Conservation (phyloP, 2,888 invertebrate genomes). For the Coenonympha arcania region DNA sequence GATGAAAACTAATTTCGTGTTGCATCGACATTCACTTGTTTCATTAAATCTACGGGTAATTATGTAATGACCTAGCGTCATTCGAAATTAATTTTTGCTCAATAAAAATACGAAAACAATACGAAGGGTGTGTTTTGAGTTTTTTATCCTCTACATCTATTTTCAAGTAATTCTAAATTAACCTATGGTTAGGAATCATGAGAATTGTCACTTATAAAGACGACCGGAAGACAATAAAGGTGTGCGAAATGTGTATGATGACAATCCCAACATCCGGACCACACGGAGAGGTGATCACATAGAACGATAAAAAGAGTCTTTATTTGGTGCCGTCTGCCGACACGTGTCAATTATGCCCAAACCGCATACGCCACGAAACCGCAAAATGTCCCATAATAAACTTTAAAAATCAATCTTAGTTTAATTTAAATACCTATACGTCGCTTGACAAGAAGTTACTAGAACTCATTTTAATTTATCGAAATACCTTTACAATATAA, state of each 20-base stretch:
- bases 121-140: too few relatives aligned
- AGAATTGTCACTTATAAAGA: too few relatives aligned
- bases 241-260: slow-evolving; percentile 45
- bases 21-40: slow-evolving; percentile 23
- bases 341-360: slow-evolving; percentile 50
- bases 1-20: slow-evolving; percentile 52
- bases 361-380: slow-evolving; percentile 38
- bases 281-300: slow-evolving; percentile 39
- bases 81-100: neutral
- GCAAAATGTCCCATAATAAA: slow-evolving; percentile 20
- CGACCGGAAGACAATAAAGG: slow-evolving; percentile 41
- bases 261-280: slow-evolving; percentile 66
- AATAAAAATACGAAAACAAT: neutral
- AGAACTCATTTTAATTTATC: too few relatives aligned
- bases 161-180: too few relatives aligned
- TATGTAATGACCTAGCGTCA: neutral
- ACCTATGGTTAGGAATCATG: too few relatives aligned
- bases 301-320: slow-evolving; percentile 44
- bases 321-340: slow-evolving; percentile 24
- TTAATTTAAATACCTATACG: neutral
- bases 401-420: neutral
- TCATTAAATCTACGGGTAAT: slow-evolving; percentile 12
- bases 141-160: too few relatives aligned
- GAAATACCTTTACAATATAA: too few relatives aligned
- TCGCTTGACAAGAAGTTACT: neutral